Base-by-base conservation (phyloP, 2,888 invertebrate species). In the Eristalinus sepulchralis region DNA sequence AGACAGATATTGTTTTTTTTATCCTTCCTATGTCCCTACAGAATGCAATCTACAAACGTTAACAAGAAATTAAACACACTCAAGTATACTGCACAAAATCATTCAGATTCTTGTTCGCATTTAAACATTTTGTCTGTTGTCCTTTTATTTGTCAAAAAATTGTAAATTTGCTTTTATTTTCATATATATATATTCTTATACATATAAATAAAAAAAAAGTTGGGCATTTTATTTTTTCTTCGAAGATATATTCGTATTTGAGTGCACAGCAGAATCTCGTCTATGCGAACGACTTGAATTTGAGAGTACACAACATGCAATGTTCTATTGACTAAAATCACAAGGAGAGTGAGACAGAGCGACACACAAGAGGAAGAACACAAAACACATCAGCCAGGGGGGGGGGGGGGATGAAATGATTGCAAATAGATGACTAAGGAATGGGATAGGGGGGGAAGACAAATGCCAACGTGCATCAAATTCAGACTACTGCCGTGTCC, bases 121-220 rank as follows among this genome's bases (percentile, higher is more conserved):
- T 82, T 64, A 73, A 83, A 83, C 73, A 70, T 68, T 70, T 55
- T 47, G 71, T 27, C 27, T 33, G 57, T 68, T 70, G 17, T 71
- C 53, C 73, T 72, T 60, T 87, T 88, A 36, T 59, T 73, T 72
- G 59, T 76, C 64, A 88, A 88, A 81, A 88, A 88, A 88, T 85
- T 88, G 86, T 85, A 83, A 82, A 85, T 85, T 88, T 88, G 77
- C 81, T 80, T 80, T 88, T 81, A 33, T 77, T 67, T 79, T 70
- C 78, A 87, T 80, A 71, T 83, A 73, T 88, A 86, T 88, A 83
- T 88, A 87, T n/a, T n/a, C 88, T 87, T 84, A 88, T 88, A 89
- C 81, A 88, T 88, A 84, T 88, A 88, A 85, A 88, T 88, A 80
- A 73, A 72, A 83, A 70, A 70, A 64, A 83, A 53, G 64, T 76